phyloP scores from a whole-genome alignment of 2,888 invertebrate genomes.

The Spialia ferax region DNA sequence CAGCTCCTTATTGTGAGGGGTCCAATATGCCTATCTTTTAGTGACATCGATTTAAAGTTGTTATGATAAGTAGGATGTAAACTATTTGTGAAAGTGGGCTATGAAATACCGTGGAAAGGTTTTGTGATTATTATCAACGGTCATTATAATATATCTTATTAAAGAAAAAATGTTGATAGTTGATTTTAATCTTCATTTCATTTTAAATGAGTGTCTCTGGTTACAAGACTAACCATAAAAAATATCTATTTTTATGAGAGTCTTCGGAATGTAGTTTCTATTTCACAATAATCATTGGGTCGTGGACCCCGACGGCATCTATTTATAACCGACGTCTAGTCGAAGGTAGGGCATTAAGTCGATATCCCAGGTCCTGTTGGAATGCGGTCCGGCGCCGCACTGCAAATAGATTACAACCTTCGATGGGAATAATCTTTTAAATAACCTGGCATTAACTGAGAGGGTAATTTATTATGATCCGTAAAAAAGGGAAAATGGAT shows the following conservation, averaged over 20 bases:
- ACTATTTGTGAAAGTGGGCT: constrained; percentile 72
- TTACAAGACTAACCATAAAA: constrained; percentile 15
- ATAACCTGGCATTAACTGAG: constrained; percentile 47
- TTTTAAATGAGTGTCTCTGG: neutral
- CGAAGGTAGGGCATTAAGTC: constrained; percentile 73
- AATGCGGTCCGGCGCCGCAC: constrained; percentile 82
- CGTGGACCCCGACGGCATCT: constrained; percentile 62
- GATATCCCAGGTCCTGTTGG: constrained; percentile 75
- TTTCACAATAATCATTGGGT: constrained; percentile 55
- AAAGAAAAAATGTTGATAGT: neutral
- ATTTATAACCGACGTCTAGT: constrained; percentile 67
- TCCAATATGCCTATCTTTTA: constrained; percentile 77
- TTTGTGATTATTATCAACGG: constrained; percentile 18
- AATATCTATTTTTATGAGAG: constrained; percentile 30
- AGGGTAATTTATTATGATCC: constrained; percentile 22
- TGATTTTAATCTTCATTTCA: neutral
- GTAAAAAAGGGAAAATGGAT: constrained; percentile 24
- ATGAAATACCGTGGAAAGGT: constrained; percentile 45
- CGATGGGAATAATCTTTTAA: constrained; percentile 59
- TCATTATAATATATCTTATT: neutral
- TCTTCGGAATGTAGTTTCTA: constrained; percentile 29
- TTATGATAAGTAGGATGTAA: constrained; percentile 76
- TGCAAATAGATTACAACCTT: constrained; percentile 71
- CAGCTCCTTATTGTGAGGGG: constrained; percentile 95
- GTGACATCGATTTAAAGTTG: constrained; percentile 66